These are phyloP conservation scores for Dallia pectoralis DNA, from an alignment of 2,797 vertebrate genomes.

Conservation along the genomic window DNA sequence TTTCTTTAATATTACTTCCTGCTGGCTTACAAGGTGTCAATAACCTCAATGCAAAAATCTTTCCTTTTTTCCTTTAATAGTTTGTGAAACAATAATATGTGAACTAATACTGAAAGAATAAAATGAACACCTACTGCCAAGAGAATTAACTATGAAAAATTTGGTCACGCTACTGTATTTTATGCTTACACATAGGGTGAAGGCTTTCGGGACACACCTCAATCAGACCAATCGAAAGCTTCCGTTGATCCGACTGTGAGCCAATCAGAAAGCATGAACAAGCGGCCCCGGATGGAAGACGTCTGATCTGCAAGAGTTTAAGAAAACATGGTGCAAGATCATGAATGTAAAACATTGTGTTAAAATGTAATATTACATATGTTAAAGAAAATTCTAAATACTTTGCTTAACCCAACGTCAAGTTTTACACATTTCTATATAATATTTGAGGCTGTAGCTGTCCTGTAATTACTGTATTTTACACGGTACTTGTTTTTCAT, in stretches of 20 bases:
- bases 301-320: slow-evolving; percentile 26
- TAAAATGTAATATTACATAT: background rate
- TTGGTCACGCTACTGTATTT: too few species aligned
- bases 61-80: too few species aligned
- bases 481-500: background rate
- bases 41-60: too few species aligned
- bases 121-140: too few species aligned
- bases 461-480: background rate
- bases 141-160: too few species aligned
- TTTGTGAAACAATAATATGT: too few species aligned
- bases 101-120: background rate
- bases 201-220: slow-evolving; percentile 67
- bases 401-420: slow-evolving; percentile 7
- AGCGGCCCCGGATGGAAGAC: slow-evolving; percentile 45
- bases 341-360: background rate
- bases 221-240: slow-evolving; percentile 27
- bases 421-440: background rate
- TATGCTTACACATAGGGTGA: slow-evolving; percentile 44
- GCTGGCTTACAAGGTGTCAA: too few species aligned
- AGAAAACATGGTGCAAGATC: background rate
- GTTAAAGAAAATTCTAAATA: background rate
- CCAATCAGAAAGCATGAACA: slow-evolving; percentile 43
- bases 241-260: slow-evolving; percentile 11
- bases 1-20: too few species aligned
- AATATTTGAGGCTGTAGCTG: background rate